Conservation (phyloP, 2,797 vertebrate species). For the Diplodus sargus region DNA sequence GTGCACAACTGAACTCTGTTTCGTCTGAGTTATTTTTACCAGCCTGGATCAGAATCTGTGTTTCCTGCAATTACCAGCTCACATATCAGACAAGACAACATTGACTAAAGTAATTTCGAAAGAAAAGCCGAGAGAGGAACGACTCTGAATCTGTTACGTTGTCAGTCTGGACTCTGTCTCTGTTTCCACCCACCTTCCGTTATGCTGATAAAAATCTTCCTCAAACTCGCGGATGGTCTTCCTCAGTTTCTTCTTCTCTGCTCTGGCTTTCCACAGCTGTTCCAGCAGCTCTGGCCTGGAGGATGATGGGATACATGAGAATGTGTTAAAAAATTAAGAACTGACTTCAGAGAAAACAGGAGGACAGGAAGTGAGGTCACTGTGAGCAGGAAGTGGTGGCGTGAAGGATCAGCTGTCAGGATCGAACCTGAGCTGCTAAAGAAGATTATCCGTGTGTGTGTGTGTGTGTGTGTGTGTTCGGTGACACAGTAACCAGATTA, state of each 20-base stretch:
- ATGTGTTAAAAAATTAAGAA: too few species aligned
- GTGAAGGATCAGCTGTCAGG: constrained; percentile 22
- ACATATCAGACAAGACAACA: too few species aligned
- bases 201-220: constrained; percentile 96
- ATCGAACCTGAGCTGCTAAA: constrained; percentile 29
- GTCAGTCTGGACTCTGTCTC: neutral
- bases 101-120: too few species aligned
- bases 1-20: too few species aligned
- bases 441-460: constrained; percentile 26
- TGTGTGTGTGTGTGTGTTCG: constrained; percentile 1
- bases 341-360: neutral
- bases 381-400: constrained; percentile 27
- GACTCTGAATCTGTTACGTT: neutral
- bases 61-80: too few species aligned
- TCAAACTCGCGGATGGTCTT: constrained; percentile 95
- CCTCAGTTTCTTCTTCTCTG: constrained; percentile 97
- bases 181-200: constrained; percentile 90
- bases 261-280: constrained; percentile 97
- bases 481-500: constrained; percentile 31
- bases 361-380: constrained; percentile 22
- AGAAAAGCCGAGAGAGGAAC: too few species aligned
- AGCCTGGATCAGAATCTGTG: too few species aligned
- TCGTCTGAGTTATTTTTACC: too few species aligned
- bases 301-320: constrained; percentile 47
- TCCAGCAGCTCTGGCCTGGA: constrained; percentile 96